Evolutionary conservation across 2,797 vertebrate species (phyloP).

Genomic region (Botia almorhae): DNA sequence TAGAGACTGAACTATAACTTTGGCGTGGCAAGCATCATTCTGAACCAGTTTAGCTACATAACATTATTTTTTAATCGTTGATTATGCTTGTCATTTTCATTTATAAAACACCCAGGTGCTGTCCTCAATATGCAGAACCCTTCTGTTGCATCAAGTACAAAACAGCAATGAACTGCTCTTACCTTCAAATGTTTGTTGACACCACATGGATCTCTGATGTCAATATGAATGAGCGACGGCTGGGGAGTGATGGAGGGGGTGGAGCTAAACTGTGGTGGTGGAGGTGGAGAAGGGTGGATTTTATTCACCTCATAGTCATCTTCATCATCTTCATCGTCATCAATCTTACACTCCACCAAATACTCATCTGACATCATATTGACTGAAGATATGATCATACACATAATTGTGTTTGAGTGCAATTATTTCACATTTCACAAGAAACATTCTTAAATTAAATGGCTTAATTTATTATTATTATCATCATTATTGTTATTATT

Average conservation of each 20-base stretch:
- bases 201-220: constrained; percentile 76
- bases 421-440: background rate
- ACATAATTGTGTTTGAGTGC: background rate
- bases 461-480: background rate
- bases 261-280: constrained; percentile 65
- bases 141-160: background rate
- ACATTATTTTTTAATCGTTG: too few relatives aligned
- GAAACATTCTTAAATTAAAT: background rate
- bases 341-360: constrained; percentile 79
- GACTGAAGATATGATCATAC: constrained; percentile 41
- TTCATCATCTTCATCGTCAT: constrained; percentile 66
- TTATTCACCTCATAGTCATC: constrained; percentile 61
- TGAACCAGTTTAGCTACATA: too few relatives aligned
- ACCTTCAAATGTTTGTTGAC: constrained; percentile 83
- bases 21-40: too few relatives aligned
- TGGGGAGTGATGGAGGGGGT: constrained; percentile 54
- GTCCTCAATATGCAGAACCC: background rate
- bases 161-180: background rate
- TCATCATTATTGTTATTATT: background rate
- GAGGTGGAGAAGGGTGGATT: constrained; percentile 70
- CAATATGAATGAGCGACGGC: constrained; percentile 40
- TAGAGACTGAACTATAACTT: too few relatives aligned
- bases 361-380: constrained; percentile 77
- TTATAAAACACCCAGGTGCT: background rate
- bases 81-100: background rate